phyloP scores from a whole-genome alignment of 1,140 invertebrate genomes.

The Catajapyx aquilonaris region DNA sequence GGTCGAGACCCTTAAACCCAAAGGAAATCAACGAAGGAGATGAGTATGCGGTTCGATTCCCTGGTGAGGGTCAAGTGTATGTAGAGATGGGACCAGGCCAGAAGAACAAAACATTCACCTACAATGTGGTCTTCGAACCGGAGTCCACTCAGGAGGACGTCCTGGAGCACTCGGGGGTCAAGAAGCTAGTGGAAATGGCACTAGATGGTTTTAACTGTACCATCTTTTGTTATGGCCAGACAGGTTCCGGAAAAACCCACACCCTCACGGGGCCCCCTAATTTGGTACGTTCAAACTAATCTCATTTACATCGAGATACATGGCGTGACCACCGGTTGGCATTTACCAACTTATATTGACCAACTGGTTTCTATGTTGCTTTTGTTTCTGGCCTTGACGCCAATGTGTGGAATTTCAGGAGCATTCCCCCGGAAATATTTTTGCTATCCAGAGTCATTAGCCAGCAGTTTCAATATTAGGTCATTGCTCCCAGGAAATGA shows the following conservation, averaged over 20 bases:
- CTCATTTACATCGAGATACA: too few relatives aligned
- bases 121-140: conserved; percentile 75
- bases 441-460: too few relatives aligned
- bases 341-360: too few relatives aligned
- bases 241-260: conserved; percentile 89
- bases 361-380: too few relatives aligned
- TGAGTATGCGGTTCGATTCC: neutral
- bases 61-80: neutral
- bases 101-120: conserved; percentile 58
- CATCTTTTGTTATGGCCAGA: conserved; percentile 90
- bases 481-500: too few relatives aligned
- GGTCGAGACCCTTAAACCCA: neutral
- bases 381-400: too few relatives aligned
- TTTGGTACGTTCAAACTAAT: conserved; percentile 34
- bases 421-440: too few relatives aligned
- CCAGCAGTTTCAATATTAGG: too few relatives aligned
- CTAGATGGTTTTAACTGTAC: conserved; percentile 85
- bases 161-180: conserved; percentile 53
- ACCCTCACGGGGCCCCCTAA: conserved; percentile 80
- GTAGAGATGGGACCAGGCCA: conserved; percentile 25
- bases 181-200: conserved; percentile 73
- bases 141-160: conserved; percentile 52
- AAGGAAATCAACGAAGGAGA: neutral
- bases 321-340: too few relatives aligned
- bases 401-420: too few relatives aligned